Conservation (phyloP, 2,113 vertebrate species). For the Tyrannus savana region DNA sequence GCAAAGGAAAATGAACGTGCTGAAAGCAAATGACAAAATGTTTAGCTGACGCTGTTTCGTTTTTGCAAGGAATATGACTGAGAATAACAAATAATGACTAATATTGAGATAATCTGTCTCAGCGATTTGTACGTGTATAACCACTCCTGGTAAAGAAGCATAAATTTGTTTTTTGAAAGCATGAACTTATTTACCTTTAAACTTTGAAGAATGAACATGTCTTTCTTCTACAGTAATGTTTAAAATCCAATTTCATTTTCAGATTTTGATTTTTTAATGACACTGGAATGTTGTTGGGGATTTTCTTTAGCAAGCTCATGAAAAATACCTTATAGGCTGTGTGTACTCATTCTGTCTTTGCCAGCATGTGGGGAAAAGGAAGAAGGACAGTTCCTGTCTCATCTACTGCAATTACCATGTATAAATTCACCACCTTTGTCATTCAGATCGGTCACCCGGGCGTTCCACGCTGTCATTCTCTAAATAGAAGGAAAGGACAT, state of each 20-base stretch:
- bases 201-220: background rate
- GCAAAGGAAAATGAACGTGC: slow-evolving; percentile 22
- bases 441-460: background rate
- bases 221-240: background rate
- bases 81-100: slow-evolving; percentile 45
- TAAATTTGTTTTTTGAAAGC: background rate
- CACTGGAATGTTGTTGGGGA: background rate
- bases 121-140: background rate
- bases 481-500: background rate
- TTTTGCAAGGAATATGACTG: slow-evolving; percentile 30
- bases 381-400: background rate
- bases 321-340: background rate
- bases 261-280: background rate
- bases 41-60: slow-evolving; percentile 44
- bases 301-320: background rate
- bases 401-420: background rate
- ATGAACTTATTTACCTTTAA: background rate
- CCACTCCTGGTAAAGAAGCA: background rate
- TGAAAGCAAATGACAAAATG: slow-evolving; percentile 56
- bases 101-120: slow-evolving; percentile 1
- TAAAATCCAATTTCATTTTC: background rate
- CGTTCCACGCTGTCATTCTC: background rate
- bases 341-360: background rate
- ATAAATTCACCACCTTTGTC: background rate
- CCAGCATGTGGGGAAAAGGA: background rate